Conservation (phyloP, 1,140 invertebrate genomes). For the Drosophila ogumai region DNA sequence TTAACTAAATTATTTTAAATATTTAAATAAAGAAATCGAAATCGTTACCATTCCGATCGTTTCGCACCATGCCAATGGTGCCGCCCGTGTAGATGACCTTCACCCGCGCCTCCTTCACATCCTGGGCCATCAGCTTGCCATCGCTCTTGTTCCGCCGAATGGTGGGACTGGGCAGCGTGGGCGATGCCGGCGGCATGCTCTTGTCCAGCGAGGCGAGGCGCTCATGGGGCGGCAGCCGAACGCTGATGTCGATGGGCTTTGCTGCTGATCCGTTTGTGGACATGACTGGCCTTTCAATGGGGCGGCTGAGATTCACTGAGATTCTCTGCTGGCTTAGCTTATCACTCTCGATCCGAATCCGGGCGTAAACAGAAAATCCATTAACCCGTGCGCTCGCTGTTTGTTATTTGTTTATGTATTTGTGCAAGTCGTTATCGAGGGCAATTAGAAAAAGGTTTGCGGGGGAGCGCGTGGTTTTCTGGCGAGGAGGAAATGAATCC, state of each 20-base stretch:
- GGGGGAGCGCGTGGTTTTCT: slow-evolving; percentile 34
- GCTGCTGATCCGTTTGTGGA: slow-evolving; percentile 23
- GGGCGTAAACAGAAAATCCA: slow-evolving; percentile 40
- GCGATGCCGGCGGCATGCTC: slow-evolving; percentile 47
- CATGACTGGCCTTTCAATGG: slow-evolving; percentile 16
- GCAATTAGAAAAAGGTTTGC: background rate
- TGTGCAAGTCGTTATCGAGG: slow-evolving; percentile 57
- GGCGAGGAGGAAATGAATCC: slow-evolving; percentile 24
- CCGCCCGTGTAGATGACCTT: slow-evolving; percentile 94
- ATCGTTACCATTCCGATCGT: slow-evolving; percentile 88
- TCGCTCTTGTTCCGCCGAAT: slow-evolving; percentile 73
- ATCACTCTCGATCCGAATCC: slow-evolving; percentile 10
- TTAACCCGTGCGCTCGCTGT: slow-evolving; percentile 18
- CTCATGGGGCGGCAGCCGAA: slow-evolving; percentile 9
- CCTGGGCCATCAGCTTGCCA: slow-evolving; percentile 68
- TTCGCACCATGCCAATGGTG: slow-evolving; percentile 94
- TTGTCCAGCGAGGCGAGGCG: slow-evolving; percentile 36
- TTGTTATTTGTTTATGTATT: slow-evolving; percentile 30
- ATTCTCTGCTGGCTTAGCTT: slow-evolving; percentile 8
- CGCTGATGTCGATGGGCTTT: slow-evolving; percentile 22
- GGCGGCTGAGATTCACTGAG: slow-evolving; percentile 1
- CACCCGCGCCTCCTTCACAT: slow-evolving; percentile 86
- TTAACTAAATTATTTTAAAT: background rate
- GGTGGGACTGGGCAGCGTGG: slow-evolving; percentile 55
- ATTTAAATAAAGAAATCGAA: too few relatives aligned